phyloP scores from a whole-genome alignment of 2,113 vertebrate genomes.

The Camelus dromedarius region DNA sequence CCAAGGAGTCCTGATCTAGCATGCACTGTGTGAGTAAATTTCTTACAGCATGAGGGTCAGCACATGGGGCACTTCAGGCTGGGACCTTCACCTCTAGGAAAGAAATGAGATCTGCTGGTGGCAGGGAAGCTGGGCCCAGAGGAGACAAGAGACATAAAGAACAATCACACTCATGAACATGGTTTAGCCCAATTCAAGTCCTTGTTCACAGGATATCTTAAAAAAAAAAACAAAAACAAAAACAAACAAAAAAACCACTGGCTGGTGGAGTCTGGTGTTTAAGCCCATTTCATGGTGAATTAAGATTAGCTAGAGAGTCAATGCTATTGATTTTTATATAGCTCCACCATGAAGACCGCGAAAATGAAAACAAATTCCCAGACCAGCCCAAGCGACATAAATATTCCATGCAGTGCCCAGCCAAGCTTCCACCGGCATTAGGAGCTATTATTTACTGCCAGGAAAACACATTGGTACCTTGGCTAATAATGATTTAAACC shows the following conservation, averaged over 20 bases:
- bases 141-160: neutral
- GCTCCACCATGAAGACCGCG: conserved; percentile 7
- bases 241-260: neutral
- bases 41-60: neutral
- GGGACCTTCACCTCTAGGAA: neutral
- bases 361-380: conserved; percentile 53
- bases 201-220: neutral
- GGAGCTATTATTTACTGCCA: conserved; percentile 47
- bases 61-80: neutral
- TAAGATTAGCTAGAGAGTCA: conserved; percentile 67
- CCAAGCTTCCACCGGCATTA: conserved; percentile 23
- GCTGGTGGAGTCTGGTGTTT: neutral
- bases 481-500: conserved; percentile 64
- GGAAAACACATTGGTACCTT: conserved; percentile 53
- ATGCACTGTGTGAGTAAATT: neutral
- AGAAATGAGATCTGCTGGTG: neutral
- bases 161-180: neutral
- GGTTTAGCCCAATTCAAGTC: neutral
- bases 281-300: conserved; percentile 72
- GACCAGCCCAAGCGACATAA: conserved; percentile 37
- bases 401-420: conserved; percentile 27
- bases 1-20: neutral
- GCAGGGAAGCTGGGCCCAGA: neutral
- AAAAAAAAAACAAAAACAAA: neutral
- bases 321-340: conserved; percentile 60